Conservation (phyloP, 2,797 vertebrate species). For the Tarsius wallacei region DNA sequence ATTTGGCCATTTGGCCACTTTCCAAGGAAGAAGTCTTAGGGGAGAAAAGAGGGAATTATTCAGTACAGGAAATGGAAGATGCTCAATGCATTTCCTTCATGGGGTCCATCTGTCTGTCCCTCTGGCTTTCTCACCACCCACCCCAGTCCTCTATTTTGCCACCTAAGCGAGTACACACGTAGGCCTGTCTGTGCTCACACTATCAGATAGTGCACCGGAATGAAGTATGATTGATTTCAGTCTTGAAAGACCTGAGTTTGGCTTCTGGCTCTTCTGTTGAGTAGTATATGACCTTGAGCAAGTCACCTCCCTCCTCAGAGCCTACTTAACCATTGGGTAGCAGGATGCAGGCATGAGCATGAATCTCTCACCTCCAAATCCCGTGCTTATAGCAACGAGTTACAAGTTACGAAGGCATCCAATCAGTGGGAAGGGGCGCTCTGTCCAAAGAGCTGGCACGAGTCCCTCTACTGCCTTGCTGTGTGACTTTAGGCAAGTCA, state of each 20-base stretch:
- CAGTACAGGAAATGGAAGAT: not conserved
- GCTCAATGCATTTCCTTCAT: not conserved
- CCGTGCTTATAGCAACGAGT: not conserved
- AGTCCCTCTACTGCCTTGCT: not conserved
- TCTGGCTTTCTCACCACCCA: accelerated
- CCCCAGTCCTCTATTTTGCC: not conserved
- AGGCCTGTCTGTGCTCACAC: not conserved
- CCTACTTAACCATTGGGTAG: not conserved
- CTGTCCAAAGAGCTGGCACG: not conserved
- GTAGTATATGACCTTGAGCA: not conserved
- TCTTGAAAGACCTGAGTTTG: not conserved
- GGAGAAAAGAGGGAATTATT: not conserved
- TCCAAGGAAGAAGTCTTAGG: not conserved
- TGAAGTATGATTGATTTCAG: not conserved
- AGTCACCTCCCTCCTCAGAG: not conserved
- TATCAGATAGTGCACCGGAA: not conserved
- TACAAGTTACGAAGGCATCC: not conserved
- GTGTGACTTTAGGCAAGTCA: not conserved
- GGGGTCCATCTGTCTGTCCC: not conserved
- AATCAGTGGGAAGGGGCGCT: not conserved
- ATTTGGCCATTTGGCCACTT: not conserved
- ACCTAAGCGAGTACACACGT: not conserved
- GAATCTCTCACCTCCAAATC: not conserved
- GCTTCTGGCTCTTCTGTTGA: not conserved
- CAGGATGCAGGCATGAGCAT: no score